Percentiles rank a stretch among this genome's conserved stretches.
These are phyloP conservation scores for Cynopterus brachyotis DNA, from an alignment of 2,113 vertebrate species.

Conservation along the genomic window DNA sequence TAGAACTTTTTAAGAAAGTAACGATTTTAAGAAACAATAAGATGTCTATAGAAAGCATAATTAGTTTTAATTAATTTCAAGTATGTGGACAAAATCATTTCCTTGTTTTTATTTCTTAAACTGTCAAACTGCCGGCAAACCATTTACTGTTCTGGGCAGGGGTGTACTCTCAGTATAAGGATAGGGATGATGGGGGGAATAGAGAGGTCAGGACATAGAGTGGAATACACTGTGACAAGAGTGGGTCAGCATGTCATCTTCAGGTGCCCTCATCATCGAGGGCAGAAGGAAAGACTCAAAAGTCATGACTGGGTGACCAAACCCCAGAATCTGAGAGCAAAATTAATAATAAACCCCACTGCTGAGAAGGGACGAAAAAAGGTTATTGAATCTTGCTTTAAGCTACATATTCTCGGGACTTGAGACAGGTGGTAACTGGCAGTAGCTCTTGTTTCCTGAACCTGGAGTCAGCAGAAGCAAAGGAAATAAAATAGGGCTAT, in stretches of 20 bases:
- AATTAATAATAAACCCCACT: background rate
- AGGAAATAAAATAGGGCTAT: background rate
- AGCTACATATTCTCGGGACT: background rate
- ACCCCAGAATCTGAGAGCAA: background rate
- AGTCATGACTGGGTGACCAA: background rate
- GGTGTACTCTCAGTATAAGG: background rate
- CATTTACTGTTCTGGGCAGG: background rate
- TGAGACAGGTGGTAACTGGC: background rate
- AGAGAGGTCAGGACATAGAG: background rate
- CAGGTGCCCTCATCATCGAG: background rate
- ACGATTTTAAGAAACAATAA: conserved; percentile 18
- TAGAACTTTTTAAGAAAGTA: background rate
- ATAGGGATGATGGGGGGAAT: fast-evolving
- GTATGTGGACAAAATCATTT: background rate
- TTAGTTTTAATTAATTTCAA: background rate
- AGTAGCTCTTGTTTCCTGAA: background rate
- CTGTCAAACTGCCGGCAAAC: background rate
- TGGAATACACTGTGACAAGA: background rate
- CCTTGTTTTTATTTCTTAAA: background rate
- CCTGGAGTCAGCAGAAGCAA: background rate
- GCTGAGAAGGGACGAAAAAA: background rate
- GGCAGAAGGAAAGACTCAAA: background rate
- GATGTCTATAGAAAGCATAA: background rate
- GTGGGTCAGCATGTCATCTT: background rate
- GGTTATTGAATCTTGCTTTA: background rate